Percentiles rank a stretch among this genome's conserved stretches.
These are phyloP conservation scores for Clamator glandarius DNA, from an alignment of 2,797 vertebrate species.

Conservation along the genomic window DNA sequence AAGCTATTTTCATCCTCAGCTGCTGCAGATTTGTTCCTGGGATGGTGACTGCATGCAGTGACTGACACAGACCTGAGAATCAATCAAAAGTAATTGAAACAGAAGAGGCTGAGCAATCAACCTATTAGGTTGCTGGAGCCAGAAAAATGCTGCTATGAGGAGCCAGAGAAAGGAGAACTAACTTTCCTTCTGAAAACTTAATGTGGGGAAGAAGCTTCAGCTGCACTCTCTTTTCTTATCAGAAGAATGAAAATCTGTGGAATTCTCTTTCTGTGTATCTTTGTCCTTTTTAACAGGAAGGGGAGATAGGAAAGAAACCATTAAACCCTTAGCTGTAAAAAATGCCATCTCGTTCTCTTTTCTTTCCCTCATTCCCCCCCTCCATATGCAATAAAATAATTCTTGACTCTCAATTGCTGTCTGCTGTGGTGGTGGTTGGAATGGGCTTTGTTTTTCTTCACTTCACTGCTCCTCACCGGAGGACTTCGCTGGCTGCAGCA, in stretches of 20 bases:
- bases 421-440: not conserved
- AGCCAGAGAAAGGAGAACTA: not conserved
- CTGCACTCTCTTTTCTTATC: accelerated
- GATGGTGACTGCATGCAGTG: constrained; percentile 43
- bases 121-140: constrained; percentile 70
- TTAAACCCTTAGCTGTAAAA: not conserved
- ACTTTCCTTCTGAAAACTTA: constrained; percentile 55
- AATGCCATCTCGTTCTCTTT: not conserved
- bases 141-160: constrained; percentile 40
- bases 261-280: not conserved
- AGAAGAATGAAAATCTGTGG: constrained; percentile 3
- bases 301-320: not conserved
- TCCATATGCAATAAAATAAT: not conserved
- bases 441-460: constrained; percentile 46
- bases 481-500: not conserved
- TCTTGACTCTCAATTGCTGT: constrained; percentile 22
- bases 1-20: constrained; percentile 64
- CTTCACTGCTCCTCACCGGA: constrained; percentile 40
- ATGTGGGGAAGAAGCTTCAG: not conserved
- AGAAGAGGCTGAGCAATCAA: constrained; percentile 71
- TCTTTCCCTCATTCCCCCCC: not conserved
- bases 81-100: constrained; percentile 75
- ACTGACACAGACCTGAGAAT: constrained; percentile 67
- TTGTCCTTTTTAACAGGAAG: not conserved
- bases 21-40: constrained; percentile 55